Evolutionary conservation across 2,113 vertebrate genomes (phyloP).

Genomic region (Pongo pygmaeus): DNA sequence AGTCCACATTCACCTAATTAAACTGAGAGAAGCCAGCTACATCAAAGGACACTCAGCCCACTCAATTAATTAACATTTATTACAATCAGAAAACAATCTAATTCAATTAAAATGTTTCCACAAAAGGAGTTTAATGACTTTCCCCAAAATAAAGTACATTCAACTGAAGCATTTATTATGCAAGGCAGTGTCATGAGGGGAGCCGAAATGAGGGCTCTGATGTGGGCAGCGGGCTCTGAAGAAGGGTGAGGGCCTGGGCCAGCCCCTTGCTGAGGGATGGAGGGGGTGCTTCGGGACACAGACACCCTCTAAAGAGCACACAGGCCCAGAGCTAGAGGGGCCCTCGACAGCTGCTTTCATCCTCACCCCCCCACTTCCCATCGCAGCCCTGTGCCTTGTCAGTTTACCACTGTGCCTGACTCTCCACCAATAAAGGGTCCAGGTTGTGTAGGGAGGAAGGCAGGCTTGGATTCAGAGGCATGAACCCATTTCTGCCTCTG

Average conservation of each 20-base stretch:
- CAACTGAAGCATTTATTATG: constrained; percentile 1
- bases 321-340: too few species aligned
- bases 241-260: not conserved
- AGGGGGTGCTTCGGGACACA: not conserved
- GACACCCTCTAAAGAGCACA: not conserved
- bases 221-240: constrained; percentile 24
- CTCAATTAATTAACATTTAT: constrained; percentile 80
- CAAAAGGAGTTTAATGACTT: constrained; percentile 68
- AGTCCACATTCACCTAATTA: constrained; percentile 56
- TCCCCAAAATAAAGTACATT: constrained; percentile 57
- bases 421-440: not conserved
- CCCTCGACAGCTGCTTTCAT: rapidly evolving
- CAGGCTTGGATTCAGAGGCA: not conserved
- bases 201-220: not conserved
- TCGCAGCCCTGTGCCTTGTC: rapidly evolving
- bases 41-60: constrained; percentile 70
- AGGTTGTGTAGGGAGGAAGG: not conserved
- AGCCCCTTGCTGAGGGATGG: not conserved
- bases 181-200: constrained; percentile 11
- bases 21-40: constrained; percentile 49
- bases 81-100: constrained; percentile 67
- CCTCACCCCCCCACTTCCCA: not conserved
- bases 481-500: not conserved
- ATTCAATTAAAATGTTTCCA: constrained; percentile 77
- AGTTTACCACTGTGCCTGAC: not conserved